These are phyloP conservation scores for Micropoecilia bifurca DNA, from an alignment of 2,797 vertebrate genomes.

Conservation along the genomic window DNA sequence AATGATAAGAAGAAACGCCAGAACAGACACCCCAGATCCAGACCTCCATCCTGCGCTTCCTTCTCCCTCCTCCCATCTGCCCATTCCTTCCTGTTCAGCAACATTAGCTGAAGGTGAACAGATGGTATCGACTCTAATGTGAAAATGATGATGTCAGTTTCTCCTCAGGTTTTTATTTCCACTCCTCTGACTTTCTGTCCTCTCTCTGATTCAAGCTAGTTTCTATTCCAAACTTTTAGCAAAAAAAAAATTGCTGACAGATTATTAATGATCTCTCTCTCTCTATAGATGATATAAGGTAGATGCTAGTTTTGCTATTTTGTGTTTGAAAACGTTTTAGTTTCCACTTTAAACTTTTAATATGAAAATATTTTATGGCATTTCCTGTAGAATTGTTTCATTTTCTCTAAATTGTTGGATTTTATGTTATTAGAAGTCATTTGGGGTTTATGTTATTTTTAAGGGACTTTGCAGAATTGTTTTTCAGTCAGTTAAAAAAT, in stretches of 20 bases:
- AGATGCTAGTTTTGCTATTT: background rate
- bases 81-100: slow-evolving; percentile 12
- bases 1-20: background rate
- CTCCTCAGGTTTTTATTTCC: slow-evolving; percentile 13
- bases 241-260: background rate
- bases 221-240: background rate
- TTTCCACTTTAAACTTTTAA: background rate
- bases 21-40: background rate
- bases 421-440: background rate
- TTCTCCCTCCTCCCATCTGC: background rate
- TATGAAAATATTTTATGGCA: background rate
- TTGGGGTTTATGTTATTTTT: background rate
- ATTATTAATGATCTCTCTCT: background rate
- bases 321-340: background rate
- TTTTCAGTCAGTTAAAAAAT: background rate
- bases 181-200: slow-evolving; percentile 8
- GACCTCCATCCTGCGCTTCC: background rate
- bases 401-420: background rate
- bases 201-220: background rate
- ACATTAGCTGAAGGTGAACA: slow-evolving; percentile 30
- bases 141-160: slow-evolving; percentile 26
- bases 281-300: background rate
- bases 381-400: background rate
- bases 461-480: background rate
- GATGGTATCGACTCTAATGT: slow-evolving; percentile 40